Conservation (phyloP, 1,140 invertebrate species). For the Wiebesia pumilae region DNA sequence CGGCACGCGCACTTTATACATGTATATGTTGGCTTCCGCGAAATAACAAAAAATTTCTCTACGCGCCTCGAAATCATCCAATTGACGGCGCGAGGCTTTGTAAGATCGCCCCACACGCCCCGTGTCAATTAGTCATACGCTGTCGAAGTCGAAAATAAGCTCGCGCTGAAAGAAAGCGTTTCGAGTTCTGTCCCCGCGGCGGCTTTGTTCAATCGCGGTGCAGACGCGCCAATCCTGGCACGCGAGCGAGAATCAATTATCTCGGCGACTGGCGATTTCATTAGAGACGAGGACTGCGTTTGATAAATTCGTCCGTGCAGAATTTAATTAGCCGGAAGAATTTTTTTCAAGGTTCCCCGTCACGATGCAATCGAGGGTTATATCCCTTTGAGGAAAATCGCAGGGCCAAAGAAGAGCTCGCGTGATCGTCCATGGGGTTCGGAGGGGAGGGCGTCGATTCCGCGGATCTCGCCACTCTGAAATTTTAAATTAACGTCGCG, state of each 20-base stretch:
- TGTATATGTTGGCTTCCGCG: neutral
- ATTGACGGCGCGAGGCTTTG: conserved; percentile 47
- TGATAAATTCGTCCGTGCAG: conserved; percentile 35
- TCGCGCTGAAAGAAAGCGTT: neutral
- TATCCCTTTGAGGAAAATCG: neutral
- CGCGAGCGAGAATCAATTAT: neutral
- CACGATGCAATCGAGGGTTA: no score
- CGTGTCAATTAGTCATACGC: conserved; percentile 35
- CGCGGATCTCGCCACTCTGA: conserved; percentile 19
- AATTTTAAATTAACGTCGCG: conserved; percentile 46
- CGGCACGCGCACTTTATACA: neutral
- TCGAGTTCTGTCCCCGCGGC: neutral
- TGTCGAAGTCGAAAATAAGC: conserved; percentile 28
- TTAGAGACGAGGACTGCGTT: conserved; percentile 2
- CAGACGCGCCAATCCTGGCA: neutral
- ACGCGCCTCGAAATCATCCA: conserved; percentile 36
- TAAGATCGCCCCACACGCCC: no score
- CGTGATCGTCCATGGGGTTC: neutral
- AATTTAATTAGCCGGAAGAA: conserved; percentile 37
- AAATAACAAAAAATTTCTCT: conserved; percentile 16
- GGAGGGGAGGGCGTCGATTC: no score
- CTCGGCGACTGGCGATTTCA: neutral
- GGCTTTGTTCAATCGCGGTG: neutral
- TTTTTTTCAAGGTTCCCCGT: neutral
- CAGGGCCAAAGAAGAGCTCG: neutral